Base-by-base conservation (phyloP, 2,888 invertebrate genomes). In the Litoditis marina region DNA sequence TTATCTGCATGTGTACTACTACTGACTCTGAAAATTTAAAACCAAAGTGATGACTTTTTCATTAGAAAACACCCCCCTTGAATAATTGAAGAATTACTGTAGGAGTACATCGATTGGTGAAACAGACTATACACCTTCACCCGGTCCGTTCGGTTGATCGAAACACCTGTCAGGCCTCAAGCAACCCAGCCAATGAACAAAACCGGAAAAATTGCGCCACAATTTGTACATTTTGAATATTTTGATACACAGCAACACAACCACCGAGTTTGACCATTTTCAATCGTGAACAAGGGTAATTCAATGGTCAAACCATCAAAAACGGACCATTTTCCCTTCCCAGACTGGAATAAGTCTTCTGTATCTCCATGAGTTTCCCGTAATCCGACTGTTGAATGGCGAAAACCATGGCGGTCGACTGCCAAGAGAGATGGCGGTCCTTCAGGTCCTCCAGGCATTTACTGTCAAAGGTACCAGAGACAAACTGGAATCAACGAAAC, bases 331-430 rank as follows among this genome's bases (percentile, higher is more conserved):
- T 62, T 52, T 65, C 53, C 16, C 68, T 31, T 2, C 53, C 58
- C 50, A 68, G 55, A 19, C 54, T 61, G 36, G 64, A 57, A 34
- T 68, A 68, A 27, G 53, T 53, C 31, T 65, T 60, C 52, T 68
- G 68, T 13, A 68, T 68, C 46, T 65, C 65, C 7, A 46, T 49
- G 2, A 68, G 58, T 34, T 65, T 64, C 16, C 27, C 47, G 31
- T 61, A 68, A 59, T 68, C 68, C 2, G 64, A 57, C 31, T 68
- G 65, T 54, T 65, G 64, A 44, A 68, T 68, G 36, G 68, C 64
- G 47, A 68, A 58, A 19, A 62, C 52, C 13, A 64, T 54, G 13
- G 68, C 68, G n/a, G 68, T 56, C 16, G 64, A 54, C 49, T 68
- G 68, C 68, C 68, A 68, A 13, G 63, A 60, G 16, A 68, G 56